Evolutionary conservation across 2,113 vertebrate genomes (phyloP).

Genomic region (Engraulis encrasicolus): DNA sequence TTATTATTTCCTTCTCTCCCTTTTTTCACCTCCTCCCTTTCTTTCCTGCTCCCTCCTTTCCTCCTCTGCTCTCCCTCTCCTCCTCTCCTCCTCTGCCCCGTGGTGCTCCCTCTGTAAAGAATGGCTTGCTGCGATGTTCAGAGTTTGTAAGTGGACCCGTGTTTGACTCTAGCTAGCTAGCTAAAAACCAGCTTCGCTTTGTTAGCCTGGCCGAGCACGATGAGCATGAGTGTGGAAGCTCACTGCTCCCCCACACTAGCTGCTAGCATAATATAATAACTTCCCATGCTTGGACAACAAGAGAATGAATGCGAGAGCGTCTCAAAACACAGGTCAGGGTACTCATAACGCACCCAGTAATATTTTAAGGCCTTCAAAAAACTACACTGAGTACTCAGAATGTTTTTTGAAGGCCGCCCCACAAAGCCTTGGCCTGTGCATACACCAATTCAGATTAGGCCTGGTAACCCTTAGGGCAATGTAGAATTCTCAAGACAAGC

Average conservation of each 20-base stretch:
- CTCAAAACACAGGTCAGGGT: too few species aligned
- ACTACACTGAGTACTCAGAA: too few species aligned
- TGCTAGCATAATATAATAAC: too few species aligned
- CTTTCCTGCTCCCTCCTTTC: constrained; percentile 44
- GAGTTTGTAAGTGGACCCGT: constrained; percentile 79
- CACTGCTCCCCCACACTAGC: background rate
- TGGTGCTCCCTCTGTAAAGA: constrained; percentile 72
- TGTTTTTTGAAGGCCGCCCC: too few species aligned
- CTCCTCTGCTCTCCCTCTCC: constrained; percentile 45
- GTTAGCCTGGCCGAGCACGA: background rate
- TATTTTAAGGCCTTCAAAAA: too few species aligned
- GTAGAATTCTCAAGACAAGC: too few species aligned
- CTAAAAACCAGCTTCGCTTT: constrained; percentile 35
- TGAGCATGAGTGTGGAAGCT: background rate
- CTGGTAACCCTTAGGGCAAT: too few species aligned
- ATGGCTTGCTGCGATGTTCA: constrained; percentile 79
- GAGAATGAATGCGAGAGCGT: too few species aligned
- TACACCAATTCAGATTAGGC: too few species aligned
- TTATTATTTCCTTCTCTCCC: background rate
- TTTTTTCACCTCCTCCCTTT: background rate
- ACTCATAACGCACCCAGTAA: too few species aligned
- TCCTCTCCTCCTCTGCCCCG: constrained; percentile 54
- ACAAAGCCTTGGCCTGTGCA: too few species aligned
- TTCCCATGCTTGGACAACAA: background rate
- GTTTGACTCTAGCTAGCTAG: constrained; percentile 64